Evolutionary conservation across 1,140 invertebrate genomes (phyloP), one percentile per base, ranked within the genome.

Genomic region (Limonius californicus): DNA sequence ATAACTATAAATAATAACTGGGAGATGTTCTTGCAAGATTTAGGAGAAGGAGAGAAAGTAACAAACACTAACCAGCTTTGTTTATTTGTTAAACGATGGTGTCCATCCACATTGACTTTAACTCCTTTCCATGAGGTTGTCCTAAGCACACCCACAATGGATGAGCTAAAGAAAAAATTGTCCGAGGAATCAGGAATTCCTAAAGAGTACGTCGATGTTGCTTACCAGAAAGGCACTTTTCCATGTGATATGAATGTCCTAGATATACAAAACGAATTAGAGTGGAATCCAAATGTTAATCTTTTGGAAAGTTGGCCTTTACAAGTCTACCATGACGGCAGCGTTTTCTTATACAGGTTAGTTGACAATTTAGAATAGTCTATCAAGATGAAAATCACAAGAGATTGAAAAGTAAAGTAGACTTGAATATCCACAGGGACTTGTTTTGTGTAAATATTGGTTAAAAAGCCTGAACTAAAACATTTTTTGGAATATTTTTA

Each of bases 21-120:
- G 72, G 85, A 87, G 72, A 79, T 89, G 54, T 85, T 87, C 62
- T 62, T 91, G 30, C 88, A 91, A 78, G 80, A 84, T 71, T 74
- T 86, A 62, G 73, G 77, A 15, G 80, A 80, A 11, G 76, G 78
- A 12, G 81, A 84, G 11, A 74, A 68, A 20, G 77, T 84, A n/a
- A 80, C 76, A 0, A 68, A 72, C 27, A 69, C 71, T 4, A 76
- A 76, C 56, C 82, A 89, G 60, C 64, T 86, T 32, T 77, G 84
- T 12, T 53, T 90, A 1, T 90, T 89, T 73, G 79, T 86, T 0
- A 76, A 83, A 57, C 78, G 80, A 57, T 91, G 87, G 87, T 78
- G 79, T 67, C 84, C 87, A 6, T 80, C 82, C 1, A 81, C 79
- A 30, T 76, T 84, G 67, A 74, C 80, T 20, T 74, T 89, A 64